Percentiles rank a stretch among this genome's conserved stretches.
Conservation (phyloP, 30 jellyfish, hydroid and myxozoan genomes). For the Cassiopea andromeda region DNA sequence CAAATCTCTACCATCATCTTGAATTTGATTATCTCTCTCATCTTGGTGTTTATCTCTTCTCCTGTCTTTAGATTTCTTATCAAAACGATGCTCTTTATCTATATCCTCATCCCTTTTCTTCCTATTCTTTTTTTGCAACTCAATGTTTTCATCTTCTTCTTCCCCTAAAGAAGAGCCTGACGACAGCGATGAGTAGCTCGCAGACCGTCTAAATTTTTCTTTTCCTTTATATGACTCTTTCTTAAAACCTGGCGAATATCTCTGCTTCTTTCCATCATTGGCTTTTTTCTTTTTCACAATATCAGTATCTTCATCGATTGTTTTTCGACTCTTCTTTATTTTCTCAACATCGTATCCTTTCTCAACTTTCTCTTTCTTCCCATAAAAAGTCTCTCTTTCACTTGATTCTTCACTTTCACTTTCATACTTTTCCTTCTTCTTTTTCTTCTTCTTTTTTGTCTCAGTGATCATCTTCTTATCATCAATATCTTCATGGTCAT, state of each 20-base stretch:
- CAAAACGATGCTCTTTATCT: conserved; percentile 40
- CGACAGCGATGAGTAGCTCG: conserved; percentile 45
- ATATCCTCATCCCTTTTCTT: conserved; percentile 19
- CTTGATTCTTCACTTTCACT: conserved; percentile 38
- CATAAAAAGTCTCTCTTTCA: conserved; percentile 23
- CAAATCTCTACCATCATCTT: conserved; percentile 50
- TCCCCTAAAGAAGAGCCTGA: conserved; percentile 46
- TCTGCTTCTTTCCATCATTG: conserved; percentile 24
- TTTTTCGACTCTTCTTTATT: conserved; percentile 31
- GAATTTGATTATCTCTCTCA: conserved; percentile 10
- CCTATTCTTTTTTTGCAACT: conserved; percentile 11
- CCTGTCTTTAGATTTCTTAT: conserved; percentile 29
- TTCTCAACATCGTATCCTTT: conserved; percentile 40
- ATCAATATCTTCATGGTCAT: conserved; percentile 38
- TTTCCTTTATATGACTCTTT: conserved; percentile 33
- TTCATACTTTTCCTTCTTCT: conserved; percentile 44
- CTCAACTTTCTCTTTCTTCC: conserved; percentile 24
- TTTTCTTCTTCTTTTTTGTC: conserved; percentile 41
- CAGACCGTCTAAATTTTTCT: conserved; percentile 27
- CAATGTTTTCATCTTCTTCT: conserved; percentile 27
- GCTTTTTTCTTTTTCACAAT: conserved; percentile 48
- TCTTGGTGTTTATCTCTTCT: conserved; percentile 57
- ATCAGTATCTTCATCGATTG: conserved; percentile 36
- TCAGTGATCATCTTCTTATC: conserved; percentile 19
- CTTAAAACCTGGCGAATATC: conserved; percentile 15